phyloP scores from a whole-genome alignment of 2,113 vertebrate genomes.

The Zeus faber region DNA sequence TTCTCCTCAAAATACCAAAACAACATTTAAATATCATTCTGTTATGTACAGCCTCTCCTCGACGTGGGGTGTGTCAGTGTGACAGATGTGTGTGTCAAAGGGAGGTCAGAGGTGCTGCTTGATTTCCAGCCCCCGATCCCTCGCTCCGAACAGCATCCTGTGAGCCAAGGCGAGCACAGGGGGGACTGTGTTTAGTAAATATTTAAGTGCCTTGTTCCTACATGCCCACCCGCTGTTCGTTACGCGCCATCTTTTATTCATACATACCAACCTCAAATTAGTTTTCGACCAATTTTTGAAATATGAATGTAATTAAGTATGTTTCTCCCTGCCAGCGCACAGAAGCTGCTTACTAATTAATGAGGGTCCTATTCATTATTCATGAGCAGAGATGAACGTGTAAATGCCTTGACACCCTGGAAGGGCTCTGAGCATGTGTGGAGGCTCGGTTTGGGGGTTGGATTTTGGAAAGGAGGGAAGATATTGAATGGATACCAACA shows the following conservation, averaged over 20 bases:
- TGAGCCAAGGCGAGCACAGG: conserved; percentile 41
- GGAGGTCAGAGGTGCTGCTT: conserved; percentile 16
- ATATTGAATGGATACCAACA: background rate
- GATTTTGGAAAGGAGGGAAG: background rate
- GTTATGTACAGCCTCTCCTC: background rate
- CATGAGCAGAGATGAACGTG: conserved; percentile 59
- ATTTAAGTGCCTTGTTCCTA: conserved; percentile 70
- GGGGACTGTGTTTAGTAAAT: conserved; percentile 68
- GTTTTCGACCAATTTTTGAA: conserved; percentile 67
- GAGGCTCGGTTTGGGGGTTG: conserved; percentile 28
- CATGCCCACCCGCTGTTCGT: conserved; percentile 67
- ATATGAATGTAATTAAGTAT: conserved; percentile 74
- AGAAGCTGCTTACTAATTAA: conserved; percentile 70
- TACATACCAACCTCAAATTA: conserved; percentile 74
- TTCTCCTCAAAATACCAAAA: background rate
- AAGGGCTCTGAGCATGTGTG: conserved; percentile 38
- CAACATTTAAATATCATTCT: too few relatives aligned
- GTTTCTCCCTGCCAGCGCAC: conserved; percentile 52
- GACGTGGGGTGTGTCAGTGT: conserved; percentile 1
- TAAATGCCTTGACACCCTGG: conserved; percentile 63
- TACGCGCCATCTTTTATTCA: conserved; percentile 77
- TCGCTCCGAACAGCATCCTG: conserved; percentile 28
- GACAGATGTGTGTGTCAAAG: conserved; percentile 3
- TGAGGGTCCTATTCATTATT: conserved; percentile 67
- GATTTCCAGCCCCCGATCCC: conserved; percentile 5